A percentile compares a stretch with the other conserved stretches of the same genome.
Conservation (phyloP, 2,888 invertebrate genomes). For the Lithosia quadra region DNA sequence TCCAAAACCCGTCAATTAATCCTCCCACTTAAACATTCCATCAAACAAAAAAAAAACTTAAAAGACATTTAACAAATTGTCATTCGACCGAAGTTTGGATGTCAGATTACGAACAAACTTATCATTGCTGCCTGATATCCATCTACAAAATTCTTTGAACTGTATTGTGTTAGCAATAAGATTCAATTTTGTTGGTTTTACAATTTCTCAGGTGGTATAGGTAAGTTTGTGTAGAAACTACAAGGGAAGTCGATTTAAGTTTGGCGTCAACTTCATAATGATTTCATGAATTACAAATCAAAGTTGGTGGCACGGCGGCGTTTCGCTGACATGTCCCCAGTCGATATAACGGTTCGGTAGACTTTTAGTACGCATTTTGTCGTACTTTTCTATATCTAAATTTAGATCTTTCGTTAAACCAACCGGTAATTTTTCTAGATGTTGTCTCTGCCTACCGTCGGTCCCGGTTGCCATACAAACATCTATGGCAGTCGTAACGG, state of each 20-base stretch:
- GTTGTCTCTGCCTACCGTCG: too few species aligned
- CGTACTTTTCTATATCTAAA: neutral
- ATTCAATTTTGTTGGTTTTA: constrained; percentile 21
- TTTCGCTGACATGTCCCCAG: constrained; percentile 46
- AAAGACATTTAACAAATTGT: constrained; percentile 53
- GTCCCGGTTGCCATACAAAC: too few species aligned
- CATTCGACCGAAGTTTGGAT: constrained; percentile 50
- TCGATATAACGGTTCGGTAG: constrained; percentile 21
- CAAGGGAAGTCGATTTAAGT: constrained; percentile 69
- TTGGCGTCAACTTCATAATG: constrained; percentile 61
- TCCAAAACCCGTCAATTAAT: constrained; percentile 37
- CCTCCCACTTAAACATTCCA: constrained; percentile 38
- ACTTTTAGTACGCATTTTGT: constrained; percentile 23
- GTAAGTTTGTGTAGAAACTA: constrained; percentile 49
- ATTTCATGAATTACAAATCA: constrained; percentile 66
- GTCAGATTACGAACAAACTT: constrained; percentile 47
- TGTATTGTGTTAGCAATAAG: neutral
- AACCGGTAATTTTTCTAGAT: too few species aligned
- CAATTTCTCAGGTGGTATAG: constrained; percentile 13
- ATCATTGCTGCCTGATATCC: constrained; percentile 4
- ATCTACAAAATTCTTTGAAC: constrained; percentile 12
- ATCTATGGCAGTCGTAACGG: too few species aligned
- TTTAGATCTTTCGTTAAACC: neutral
- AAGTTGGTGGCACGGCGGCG: constrained; percentile 44
- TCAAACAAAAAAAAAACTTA: constrained; percentile 45